These are phyloP conservation scores for Petrophora chlorosata DNA, from an alignment of 2,888 invertebrate species.

Conservation along the genomic window DNA sequence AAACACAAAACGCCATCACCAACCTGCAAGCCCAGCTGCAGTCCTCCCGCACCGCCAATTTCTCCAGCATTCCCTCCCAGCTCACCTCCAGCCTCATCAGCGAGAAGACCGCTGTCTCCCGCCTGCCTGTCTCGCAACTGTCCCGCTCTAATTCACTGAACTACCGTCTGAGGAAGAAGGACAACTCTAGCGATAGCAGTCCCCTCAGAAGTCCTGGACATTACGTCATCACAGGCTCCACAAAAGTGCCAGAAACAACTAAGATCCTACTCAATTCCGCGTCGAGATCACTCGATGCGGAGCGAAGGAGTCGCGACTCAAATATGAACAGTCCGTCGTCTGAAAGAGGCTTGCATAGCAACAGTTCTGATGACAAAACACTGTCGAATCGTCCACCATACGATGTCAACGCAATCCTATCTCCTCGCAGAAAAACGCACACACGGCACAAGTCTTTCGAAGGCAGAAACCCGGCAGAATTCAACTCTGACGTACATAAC, in stretches of 20 bases:
- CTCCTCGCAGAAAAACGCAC: slow-evolving; percentile 79
- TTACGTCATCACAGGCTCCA: slow-evolving; percentile 76
- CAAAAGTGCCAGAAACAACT: slow-evolving; percentile 63
- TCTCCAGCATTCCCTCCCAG: slow-evolving; percentile 61
- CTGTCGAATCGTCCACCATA: slow-evolving; percentile 68
- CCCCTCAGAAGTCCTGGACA: slow-evolving; percentile 75
- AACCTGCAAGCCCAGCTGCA: slow-evolving; percentile 84
- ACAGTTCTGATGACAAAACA: slow-evolving; percentile 78
- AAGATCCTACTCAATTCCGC: slow-evolving; percentile 66
- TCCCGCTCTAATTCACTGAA: slow-evolving; percentile 78
- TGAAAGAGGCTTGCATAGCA: slow-evolving; percentile 63
- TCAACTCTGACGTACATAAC: slow-evolving; percentile 68
- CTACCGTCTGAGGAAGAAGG: slow-evolving; percentile 71
- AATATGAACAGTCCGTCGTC: slow-evolving; percentile 78
- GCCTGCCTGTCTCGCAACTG: slow-evolving; percentile 74
- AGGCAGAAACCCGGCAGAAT: slow-evolving; percentile 65
- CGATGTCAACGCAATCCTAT: slow-evolving; percentile 66
- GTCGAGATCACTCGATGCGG: slow-evolving; percentile 62
- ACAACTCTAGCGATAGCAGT: slow-evolving; percentile 68
- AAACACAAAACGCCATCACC: slow-evolving; percentile 85
- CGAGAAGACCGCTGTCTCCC: slow-evolving; percentile 73
- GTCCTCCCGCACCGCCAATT: slow-evolving; percentile 61
- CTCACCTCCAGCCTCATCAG: slow-evolving; percentile 74
- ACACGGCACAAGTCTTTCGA: slow-evolving; percentile 81
- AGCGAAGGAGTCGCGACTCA: slow-evolving; percentile 57